A percentile compares a stretch with the other conserved stretches of the same genome.
Conservation (phyloP, 2,797 vertebrate genomes). For the Silurus lanzhouensis region DNA sequence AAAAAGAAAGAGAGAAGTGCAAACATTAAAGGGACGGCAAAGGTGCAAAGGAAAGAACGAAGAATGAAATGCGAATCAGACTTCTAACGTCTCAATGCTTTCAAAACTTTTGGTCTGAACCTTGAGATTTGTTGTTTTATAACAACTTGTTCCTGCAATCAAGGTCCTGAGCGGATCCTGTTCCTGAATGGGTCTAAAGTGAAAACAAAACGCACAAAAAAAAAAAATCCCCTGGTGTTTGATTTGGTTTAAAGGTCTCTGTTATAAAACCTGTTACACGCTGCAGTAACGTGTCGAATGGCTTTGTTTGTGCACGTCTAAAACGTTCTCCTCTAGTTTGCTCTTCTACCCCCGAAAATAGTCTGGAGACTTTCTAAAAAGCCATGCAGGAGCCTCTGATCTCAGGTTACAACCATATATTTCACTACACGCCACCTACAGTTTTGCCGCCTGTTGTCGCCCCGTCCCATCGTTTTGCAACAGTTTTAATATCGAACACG, state of each 20-base stretch:
- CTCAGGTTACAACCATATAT: slow-evolving; percentile 62
- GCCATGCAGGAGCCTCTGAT: slow-evolving; percentile 42
- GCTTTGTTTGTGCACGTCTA: neutral
- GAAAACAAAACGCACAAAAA: neutral
- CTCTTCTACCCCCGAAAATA: slow-evolving; percentile 47
- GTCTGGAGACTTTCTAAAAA: slow-evolving; percentile 31
- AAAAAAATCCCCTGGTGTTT: neutral
- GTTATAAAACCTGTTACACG: no score
- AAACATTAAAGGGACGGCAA: slow-evolving; percentile 28
- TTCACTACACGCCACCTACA: slow-evolving; percentile 55
- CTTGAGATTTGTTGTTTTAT: neutral
- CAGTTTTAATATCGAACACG: neutral
- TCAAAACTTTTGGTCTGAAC: slow-evolving; percentile 1
- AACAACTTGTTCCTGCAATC: slow-evolving; percentile 28
- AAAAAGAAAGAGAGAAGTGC: slow-evolving; percentile 3
- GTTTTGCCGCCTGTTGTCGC: slow-evolving; percentile 68
- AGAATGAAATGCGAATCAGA: no score
- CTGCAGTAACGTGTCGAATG: neutral
- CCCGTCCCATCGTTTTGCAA: slow-evolving; percentile 51
- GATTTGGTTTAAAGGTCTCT: neutral
- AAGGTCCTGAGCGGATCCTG: neutral
- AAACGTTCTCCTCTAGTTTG: slow-evolving; percentile 17
- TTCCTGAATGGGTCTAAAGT: neutral
- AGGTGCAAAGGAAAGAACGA: neutral
- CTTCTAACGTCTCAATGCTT: neutral